Conservation (phyloP, 2,113 vertebrate genomes). For the Vulpes ferrilata region DNA sequence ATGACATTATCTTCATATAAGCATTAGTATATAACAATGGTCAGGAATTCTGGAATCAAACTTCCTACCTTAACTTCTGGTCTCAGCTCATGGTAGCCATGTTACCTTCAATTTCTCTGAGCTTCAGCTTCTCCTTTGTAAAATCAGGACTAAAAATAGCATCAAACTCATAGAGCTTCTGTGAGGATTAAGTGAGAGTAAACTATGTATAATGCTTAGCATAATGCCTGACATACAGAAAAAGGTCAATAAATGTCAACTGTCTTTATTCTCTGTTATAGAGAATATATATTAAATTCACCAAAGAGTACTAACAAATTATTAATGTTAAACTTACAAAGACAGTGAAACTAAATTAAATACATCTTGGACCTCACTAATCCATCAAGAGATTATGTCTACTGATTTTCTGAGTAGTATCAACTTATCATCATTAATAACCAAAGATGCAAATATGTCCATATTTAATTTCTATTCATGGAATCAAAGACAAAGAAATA, state of each 20-base stretch:
- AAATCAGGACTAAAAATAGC: background rate
- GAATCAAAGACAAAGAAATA: constrained; percentile 26
- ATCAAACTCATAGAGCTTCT: background rate
- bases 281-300: background rate
- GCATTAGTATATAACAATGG: background rate
- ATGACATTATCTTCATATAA: background rate
- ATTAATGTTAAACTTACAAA: background rate
- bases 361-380: background rate
- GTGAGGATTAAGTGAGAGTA: background rate
- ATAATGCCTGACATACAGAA: background rate
- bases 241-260: background rate
- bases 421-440: background rate
- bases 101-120: background rate
- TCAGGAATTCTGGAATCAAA: background rate
- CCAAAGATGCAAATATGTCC: background rate
- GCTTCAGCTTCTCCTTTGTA: background rate
- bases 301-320: background rate
- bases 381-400: background rate
- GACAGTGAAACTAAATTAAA: background rate
- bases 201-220: background rate
- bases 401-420: constrained; percentile 10
- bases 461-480: background rate
- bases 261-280: background rate
- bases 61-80: background rate
- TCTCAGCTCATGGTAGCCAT: background rate